phyloP scores from a whole-genome alignment of 2,113 vertebrate species.

The Sitta europaea region DNA sequence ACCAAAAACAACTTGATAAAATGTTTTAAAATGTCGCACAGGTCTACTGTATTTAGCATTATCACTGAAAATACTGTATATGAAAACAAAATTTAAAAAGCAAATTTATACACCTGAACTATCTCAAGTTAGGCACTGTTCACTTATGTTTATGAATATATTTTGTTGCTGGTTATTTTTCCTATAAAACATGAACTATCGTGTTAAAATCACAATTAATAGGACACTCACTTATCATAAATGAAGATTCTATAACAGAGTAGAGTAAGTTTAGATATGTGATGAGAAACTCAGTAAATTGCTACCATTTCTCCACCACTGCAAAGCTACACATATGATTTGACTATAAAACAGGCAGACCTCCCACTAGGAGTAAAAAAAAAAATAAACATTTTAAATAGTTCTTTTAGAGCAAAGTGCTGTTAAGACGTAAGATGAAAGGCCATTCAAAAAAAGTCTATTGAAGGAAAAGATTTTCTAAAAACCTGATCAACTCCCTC shows the following conservation, averaged over 20 bases:
- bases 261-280: fast-evolving
- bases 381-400: not conserved
- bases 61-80: not conserved
- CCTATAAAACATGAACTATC: not conserved
- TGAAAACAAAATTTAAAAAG: not conserved
- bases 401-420: not conserved
- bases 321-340: fast-evolving
- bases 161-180: not conserved
- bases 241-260: not conserved
- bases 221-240: not conserved
- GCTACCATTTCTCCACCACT: not conserved
- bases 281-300: not conserved
- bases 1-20: not conserved
- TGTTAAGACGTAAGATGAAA: not conserved
- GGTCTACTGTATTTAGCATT: not conserved
- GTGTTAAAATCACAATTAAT: not conserved
- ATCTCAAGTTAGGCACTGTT: not conserved
- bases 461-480: not conserved
- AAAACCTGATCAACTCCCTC: not conserved
- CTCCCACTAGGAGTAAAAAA: fast-evolving
- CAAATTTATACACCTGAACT: not conserved
- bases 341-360: not conserved
- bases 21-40: not conserved
- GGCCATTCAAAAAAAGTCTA: not conserved
- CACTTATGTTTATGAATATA: not conserved